phyloP scores from a whole-genome alignment of 2,113 vertebrate species.

The Pandion haliaetus region DNA sequence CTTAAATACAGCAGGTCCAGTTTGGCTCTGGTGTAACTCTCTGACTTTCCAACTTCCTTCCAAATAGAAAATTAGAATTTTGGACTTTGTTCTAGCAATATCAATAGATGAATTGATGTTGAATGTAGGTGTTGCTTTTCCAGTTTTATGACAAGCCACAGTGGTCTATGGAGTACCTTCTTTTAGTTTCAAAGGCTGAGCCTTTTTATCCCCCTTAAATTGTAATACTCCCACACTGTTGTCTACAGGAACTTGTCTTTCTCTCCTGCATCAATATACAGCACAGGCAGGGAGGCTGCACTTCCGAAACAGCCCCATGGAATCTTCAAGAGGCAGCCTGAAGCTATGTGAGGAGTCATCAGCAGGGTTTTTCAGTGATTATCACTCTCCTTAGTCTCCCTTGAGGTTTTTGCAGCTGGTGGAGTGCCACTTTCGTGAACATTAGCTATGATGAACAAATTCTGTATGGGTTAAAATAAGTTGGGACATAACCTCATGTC shows the following conservation, averaged over 20 bases:
- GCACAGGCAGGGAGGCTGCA: neutral
- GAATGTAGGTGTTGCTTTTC: neutral
- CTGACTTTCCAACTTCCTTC: neutral
- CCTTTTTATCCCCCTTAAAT: neutral
- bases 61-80: neutral
- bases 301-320: neutral
- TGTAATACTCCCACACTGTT: neutral
- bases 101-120: neutral
- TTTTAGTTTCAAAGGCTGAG: neutral
- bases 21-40: neutral
- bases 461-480: neutral
- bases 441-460: fast-evolving
- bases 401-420: neutral
- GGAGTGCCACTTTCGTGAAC: neutral
- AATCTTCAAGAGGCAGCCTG: neutral
- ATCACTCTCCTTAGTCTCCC: neutral
- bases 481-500: neutral
- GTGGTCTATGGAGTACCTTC: neutral
- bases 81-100: neutral
- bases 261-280: neutral
- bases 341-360: neutral
- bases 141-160: neutral
- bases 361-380: neutral
- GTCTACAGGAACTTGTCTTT: neutral
- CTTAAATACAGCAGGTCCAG: neutral